These are phyloP conservation scores for Tupaia chinensis DNA, from an alignment of 2,113 vertebrate species.

Conservation along the genomic window DNA sequence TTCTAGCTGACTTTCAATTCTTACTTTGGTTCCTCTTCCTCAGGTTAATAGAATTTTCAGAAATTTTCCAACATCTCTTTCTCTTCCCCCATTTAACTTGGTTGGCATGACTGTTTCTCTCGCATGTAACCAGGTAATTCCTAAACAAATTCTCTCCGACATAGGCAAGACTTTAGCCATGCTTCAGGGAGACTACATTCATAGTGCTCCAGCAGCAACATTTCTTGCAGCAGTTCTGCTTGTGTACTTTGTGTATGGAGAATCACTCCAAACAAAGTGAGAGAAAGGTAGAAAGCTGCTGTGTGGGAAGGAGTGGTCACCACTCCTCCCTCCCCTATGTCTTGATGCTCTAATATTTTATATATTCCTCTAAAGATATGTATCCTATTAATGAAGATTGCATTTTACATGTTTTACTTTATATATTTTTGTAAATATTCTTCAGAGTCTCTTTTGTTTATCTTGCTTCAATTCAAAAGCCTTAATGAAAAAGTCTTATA, in stretches of 20 bases:
- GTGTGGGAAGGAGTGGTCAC: not conserved
- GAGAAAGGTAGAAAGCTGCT: not conserved
- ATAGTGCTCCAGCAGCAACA: not conserved
- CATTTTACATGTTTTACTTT: slow-evolving; percentile 47
- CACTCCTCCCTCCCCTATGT: not conserved
- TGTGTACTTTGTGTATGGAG: not conserved
- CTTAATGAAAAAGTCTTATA: slow-evolving; percentile 35
- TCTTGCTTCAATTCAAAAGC: not conserved
- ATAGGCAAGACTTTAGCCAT: not conserved
- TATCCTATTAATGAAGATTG: not conserved
- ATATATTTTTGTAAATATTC: not conserved
- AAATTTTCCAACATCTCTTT: not conserved
- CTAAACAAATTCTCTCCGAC: not conserved
- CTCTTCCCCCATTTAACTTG: not conserved
- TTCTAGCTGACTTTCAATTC: not conserved
- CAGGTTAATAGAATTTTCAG: not conserved
- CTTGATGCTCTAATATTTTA: slow-evolving; percentile 38
- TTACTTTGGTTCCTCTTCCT: not conserved
- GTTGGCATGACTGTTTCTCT: not conserved
- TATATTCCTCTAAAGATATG: slow-evolving; percentile 22
- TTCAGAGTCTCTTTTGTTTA: slow-evolving; percentile 23
- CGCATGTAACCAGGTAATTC: slow-evolving; percentile 5
- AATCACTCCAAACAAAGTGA: not conserved
- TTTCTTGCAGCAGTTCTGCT: not conserved
- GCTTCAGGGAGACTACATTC: not conserved